Evolutionary conservation across 1,140 invertebrate species (phyloP).

Genomic region (Apis florea): DNA sequence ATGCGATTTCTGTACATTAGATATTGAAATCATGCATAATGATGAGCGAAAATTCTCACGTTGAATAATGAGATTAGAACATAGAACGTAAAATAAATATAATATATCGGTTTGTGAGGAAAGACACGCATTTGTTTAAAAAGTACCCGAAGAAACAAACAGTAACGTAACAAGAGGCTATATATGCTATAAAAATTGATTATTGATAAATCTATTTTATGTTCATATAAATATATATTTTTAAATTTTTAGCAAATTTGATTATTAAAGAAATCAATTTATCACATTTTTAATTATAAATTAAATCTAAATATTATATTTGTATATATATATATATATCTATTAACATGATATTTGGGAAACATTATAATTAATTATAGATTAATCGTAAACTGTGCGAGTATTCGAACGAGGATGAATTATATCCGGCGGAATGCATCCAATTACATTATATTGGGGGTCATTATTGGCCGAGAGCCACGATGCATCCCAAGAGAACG

Average conservation of each 20-base stretch:
- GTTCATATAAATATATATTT: not conserved
- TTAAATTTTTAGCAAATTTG: not conserved
- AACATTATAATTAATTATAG: not conserved
- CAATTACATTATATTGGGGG: conserved; percentile 31
- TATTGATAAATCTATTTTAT: not conserved
- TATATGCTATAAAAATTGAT: not conserved
- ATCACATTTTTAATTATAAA: not conserved
- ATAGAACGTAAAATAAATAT: not conserved
- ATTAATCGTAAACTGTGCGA: conserved; percentile 10
- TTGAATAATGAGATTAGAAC: not conserved
- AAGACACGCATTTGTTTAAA: not conserved
- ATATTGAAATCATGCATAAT: conserved; percentile 11
- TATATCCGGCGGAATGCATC: conserved; percentile 24
- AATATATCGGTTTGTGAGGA: not conserved
- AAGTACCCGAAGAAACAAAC: not conserved
- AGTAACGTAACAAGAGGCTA: not conserved
- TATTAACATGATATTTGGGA: not conserved
- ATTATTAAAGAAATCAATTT: not conserved
- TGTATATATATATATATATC: not conserved
- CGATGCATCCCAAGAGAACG: conserved; percentile 22
- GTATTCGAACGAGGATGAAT: conserved; percentile 20
- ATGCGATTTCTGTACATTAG: not conserved
- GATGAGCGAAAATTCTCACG: not conserved
- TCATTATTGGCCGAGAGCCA: conserved; percentile 8
- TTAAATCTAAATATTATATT: not conserved